These are phyloP conservation scores for Hapalemur alaotrensis DNA, from an alignment of 2,797 vertebrate species.

Conservation along the genomic window DNA sequence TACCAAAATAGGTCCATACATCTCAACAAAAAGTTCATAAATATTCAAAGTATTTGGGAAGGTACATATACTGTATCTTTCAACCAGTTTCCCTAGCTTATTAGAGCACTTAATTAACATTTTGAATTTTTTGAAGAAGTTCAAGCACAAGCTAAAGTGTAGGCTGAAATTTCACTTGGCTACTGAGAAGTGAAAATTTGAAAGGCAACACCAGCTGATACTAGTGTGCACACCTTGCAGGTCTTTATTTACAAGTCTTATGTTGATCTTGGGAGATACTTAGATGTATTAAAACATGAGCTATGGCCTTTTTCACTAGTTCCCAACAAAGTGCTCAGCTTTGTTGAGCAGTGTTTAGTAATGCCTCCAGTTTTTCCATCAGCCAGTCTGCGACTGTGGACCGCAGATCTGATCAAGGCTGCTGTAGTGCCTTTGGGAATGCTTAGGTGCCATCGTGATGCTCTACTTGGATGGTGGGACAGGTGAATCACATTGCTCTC, in stretches of 20 bases:
- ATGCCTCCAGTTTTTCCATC: neutral
- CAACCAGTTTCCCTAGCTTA: neutral
- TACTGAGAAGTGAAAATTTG: conserved; percentile 25
- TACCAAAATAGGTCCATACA: neutral
- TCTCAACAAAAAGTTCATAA: conserved; percentile 26
- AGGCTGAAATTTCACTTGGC: neutral
- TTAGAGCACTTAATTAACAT: neutral
- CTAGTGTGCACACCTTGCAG: neutral
- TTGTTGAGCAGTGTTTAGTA: neutral
- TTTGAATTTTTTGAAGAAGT: neutral
- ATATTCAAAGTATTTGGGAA: neutral
- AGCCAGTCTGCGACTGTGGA: neutral
- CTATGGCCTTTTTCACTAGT: neutral
- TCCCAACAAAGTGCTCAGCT: neutral
- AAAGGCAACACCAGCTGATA: neutral
- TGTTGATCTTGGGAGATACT: neutral
- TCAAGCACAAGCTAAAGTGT: neutral
- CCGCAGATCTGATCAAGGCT: neutral
- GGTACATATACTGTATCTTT: neutral
- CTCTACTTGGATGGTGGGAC: neutral
- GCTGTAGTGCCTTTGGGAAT: neutral
- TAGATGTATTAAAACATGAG: neutral
- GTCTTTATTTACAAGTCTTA: neutral
- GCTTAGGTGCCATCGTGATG: neutral
- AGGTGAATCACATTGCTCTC: neutral